phyloP scores from a whole-genome alignment of 1,140 invertebrate species.

The Leptopilina boulardi region DNA sequence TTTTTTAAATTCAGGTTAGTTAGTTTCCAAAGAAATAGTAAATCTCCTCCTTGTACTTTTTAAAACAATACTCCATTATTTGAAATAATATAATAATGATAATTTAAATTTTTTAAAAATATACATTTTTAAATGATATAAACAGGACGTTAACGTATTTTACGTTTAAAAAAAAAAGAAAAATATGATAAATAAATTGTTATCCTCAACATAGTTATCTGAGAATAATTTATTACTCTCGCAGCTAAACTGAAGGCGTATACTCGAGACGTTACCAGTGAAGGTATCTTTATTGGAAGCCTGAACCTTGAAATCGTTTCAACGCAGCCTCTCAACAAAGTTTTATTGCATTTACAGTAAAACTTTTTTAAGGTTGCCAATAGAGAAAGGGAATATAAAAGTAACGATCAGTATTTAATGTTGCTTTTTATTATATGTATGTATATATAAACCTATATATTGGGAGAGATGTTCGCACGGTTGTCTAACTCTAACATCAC shows the following conservation, averaged over 20 bases:
- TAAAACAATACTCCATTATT: no score
- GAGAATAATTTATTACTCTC: neutral
- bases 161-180: neutral
- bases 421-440: neutral
- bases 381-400: constrained; percentile 20
- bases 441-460: neutral
- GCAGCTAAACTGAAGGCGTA: neutral
- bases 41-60: no score
- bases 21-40: no score
- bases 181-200: neutral
- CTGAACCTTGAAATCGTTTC: neutral
- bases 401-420: neutral
- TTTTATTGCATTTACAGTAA: constrained; percentile 7
- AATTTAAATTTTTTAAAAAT: no score
- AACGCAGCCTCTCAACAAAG: neutral
- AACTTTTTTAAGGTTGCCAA: constrained; percentile 15
- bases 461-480: neutral
- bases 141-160: no score
- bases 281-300: neutral
- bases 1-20: no score
- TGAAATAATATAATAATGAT: no score
- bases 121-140: no score
- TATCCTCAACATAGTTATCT: neutral
- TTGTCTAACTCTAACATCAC: neutral
- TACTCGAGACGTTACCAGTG: neutral